Conservation (phyloP, 2,888 invertebrate species). For the Autographa pulchrina region DNA sequence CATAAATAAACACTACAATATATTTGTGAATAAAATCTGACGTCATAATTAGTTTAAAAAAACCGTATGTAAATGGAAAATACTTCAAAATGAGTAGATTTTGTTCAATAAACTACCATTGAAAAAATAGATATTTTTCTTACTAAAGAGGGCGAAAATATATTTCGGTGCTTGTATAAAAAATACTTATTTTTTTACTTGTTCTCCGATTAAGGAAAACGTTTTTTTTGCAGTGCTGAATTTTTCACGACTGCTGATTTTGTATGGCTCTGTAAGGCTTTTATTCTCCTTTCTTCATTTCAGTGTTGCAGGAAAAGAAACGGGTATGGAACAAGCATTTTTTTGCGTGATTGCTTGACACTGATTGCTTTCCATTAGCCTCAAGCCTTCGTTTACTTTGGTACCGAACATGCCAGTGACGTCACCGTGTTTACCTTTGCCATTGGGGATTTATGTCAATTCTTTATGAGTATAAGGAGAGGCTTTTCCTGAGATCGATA, state of each 20-base stretch:
- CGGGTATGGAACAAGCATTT: neutral
- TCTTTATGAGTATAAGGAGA: neutral
- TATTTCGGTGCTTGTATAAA: no score
- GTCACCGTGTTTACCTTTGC: slow-evolving; percentile 1
- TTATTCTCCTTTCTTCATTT: neutral
- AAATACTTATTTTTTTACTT: no score
- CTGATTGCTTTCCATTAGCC: slow-evolving; percentile 1
- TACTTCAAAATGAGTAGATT: no score
- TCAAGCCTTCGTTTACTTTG: slow-evolving; percentile 4
- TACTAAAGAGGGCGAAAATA: no score
- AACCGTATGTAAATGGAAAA: neutral
- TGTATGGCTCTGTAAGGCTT: no score
- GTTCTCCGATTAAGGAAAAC: no score
- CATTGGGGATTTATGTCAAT: slow-evolving; percentile 4
- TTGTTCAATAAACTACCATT: no score
- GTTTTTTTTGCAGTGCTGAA: no score
- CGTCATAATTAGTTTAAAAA: neutral
- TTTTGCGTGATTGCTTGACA: neutral
- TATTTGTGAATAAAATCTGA: neutral
- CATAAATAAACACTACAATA: neutral
- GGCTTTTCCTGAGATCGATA: slow-evolving; percentile 4
- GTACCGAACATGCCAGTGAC: slow-evolving; percentile 1
- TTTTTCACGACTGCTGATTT: no score
- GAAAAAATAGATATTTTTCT: no score
- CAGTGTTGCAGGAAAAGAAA: neutral